phyloP scores from a whole-genome alignment of 1,140 invertebrate genomes.

The Bactericera cockerelli region DNA sequence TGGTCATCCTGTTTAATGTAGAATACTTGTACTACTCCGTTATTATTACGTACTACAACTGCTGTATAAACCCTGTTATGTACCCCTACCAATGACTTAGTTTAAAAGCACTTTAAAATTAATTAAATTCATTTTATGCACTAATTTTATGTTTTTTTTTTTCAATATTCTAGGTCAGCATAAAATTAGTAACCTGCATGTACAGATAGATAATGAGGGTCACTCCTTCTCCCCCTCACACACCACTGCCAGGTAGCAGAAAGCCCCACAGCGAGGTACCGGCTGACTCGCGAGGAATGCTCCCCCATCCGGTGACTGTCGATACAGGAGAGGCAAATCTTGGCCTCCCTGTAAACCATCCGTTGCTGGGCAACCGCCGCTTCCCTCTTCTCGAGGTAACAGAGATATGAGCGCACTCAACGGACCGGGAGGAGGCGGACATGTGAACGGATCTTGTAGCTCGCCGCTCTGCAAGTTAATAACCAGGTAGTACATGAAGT shows the following conservation, averaged over 20 bases:
- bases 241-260: slow-evolving; percentile 35
- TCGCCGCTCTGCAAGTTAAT: slow-evolving; percentile 30
- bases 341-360: slow-evolving; percentile 2
- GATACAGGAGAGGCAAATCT: slow-evolving; percentile 28
- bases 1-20: no score
- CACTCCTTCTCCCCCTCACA: slow-evolving; percentile 20
- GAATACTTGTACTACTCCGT: no score
- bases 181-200: no score
- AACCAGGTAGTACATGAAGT: slow-evolving; percentile 35
- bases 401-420: background rate
- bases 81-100: no score
- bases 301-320: slow-evolving; percentile 35
- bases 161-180: no score
- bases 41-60: no score
- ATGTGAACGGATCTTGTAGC: slow-evolving; percentile 30
- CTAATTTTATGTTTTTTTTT: no score
- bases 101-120: no score
- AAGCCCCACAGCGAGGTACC: slow-evolving; percentile 34
- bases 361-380: background rate
- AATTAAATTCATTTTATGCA: no score
- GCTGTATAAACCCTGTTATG: no score
- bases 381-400: background rate
- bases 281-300: slow-evolving; percentile 34
- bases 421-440: slow-evolving; percentile 28
- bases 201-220: no score